Evolutionary conservation across 2,113 vertebrate species (phyloP), one percentile per base, ranked within the genome.

Genomic region (Etheostoma cragini): DNA sequence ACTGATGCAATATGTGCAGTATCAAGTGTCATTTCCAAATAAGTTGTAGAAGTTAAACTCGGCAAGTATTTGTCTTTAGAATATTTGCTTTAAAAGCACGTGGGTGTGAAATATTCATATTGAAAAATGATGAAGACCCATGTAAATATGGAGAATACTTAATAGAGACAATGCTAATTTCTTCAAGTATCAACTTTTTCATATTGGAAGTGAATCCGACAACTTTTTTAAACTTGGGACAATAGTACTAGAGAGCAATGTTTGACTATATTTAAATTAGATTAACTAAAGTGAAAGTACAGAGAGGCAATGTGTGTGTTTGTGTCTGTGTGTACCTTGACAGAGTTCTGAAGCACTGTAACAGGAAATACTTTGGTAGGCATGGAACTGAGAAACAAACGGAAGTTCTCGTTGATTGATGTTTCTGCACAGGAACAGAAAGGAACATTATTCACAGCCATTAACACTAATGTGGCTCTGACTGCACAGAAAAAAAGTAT

Each of bases 321-420:
- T 61, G 64, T 71, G 50, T 61, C n/a, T n/a, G 12, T 45, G 33
- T 38, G 53, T 94, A 96, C 96, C 96, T 97, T 97, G 86, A 96
- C 95, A 61, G 96, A 96, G 78, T 97, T 97, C 80, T 97, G 96
- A 35, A 97, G 95, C 30, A 96, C 96, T 12, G 95, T 96, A 14
- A 96, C 96, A 49, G 96, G 95, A 91, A 97, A 96, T 7, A 94
- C 96, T 81, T 88, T 88, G 54, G 92, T 94, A 1, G 96, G 96
- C 96, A 96, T 96, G 62, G 96, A 98, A 76, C 96, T 97, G 82
- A 97, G 94, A 88, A 96, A 96, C 64, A 97, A 92, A 58, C 95
- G 92, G 87, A 97, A 97, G 72, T 94, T 92, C 56, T 96, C 91
- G 52, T 95, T 91, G 78, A 96, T 95, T 42, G 70, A 19, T 24